Conservation (phyloP, 2,888 invertebrate species). For the Parascotia fuliginaria region DNA sequence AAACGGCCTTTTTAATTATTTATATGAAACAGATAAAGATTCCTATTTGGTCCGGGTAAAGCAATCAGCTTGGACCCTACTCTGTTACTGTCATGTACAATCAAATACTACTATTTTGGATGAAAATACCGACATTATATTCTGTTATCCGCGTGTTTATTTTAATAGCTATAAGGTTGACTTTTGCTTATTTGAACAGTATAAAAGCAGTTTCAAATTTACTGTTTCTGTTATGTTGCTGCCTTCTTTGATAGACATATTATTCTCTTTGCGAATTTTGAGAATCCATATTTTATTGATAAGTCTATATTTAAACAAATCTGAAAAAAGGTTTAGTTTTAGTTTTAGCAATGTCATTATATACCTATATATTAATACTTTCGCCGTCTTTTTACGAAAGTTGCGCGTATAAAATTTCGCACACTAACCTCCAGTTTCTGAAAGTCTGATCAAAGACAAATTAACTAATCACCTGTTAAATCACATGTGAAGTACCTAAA, state of each 20-base stretch:
- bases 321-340: no score
- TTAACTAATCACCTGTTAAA: no score
- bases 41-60: constrained; percentile 51
- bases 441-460: no score
- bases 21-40: constrained; percentile 52
- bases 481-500: no score
- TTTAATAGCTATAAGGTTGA: background rate
- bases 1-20: constrained; percentile 48
- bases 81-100: constrained; percentile 68
- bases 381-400: no score
- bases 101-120: constrained; percentile 51
- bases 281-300: constrained; percentile 24
- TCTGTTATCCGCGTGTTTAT: constrained; percentile 5
- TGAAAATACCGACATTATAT: background rate
- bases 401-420: no score
- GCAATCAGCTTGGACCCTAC: constrained; percentile 63
- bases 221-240: constrained; percentile 32
- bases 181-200: background rate
- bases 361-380: no score
- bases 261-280: constrained; percentile 34
- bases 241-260: constrained; percentile 37
- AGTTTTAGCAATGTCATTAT: no score
- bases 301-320: no score
- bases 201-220: constrained; percentile 8
- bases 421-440: no score